A percentile compares a stretch with the other conserved stretches of the same genome.
These are phyloP conservation scores for Tokudaia muenninki DNA, from an alignment of 2,797 vertebrate species.

Conservation along the genomic window DNA sequence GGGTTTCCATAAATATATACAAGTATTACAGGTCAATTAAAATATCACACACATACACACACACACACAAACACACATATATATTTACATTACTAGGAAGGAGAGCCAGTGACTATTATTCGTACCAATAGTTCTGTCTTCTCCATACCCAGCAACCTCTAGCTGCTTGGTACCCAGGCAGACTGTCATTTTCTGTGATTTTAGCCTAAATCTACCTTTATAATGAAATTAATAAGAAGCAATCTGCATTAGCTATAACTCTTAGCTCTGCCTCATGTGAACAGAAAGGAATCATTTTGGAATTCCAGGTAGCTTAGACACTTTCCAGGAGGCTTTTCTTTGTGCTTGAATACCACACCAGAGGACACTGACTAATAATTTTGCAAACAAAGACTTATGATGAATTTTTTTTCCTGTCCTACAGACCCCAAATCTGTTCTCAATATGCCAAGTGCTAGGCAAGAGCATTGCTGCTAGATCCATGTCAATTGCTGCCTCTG, in stretches of 20 bases:
- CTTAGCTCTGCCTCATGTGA: not conserved
- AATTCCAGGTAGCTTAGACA: not conserved
- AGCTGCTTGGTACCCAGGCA: not conserved
- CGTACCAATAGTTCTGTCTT: too few species aligned
- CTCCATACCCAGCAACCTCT: not conserved
- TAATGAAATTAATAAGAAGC: not conserved
- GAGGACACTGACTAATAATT: not conserved
- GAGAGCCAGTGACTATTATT: not conserved
- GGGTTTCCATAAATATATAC: not conserved
- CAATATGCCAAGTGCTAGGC: too few species aligned
- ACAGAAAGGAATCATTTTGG: not conserved
- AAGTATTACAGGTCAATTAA: not conserved
- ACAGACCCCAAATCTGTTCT: rapidly evolving
- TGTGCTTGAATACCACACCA: not conserved
- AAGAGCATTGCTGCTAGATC: not conserved
- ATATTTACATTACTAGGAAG: not conserved
- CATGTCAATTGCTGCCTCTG: not conserved
- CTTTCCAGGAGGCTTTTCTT: not conserved
- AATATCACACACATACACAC: not conserved
- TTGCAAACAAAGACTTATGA: not conserved
- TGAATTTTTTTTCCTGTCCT: not conserved
- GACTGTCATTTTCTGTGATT: not conserved
- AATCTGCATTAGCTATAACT: not conserved
- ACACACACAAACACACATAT: too few species aligned
- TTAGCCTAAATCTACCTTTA: not conserved